Conservation (phyloP, 2,797 vertebrate genomes). For the Pyrrhura leucotis region DNA sequence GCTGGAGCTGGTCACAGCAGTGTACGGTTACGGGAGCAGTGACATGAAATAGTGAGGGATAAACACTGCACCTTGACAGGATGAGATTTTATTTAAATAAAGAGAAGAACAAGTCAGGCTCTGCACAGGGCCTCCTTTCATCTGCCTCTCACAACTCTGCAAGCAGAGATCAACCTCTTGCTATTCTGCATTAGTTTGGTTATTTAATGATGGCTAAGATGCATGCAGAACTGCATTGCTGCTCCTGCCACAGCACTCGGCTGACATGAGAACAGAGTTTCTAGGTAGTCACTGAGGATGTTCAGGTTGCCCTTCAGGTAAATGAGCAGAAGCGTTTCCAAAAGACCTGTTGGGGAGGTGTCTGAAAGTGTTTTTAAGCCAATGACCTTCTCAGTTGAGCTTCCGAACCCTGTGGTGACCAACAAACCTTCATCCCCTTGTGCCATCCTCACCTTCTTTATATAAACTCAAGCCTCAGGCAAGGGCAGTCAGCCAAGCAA, state of each 20-base stretch:
- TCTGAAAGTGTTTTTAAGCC: background rate
- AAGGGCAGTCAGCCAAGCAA: conserved; percentile 9
- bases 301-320: background rate
- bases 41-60: background rate
- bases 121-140: background rate
- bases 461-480: conserved; percentile 34
- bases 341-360: background rate
- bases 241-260: background rate
- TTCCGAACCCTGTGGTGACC: background rate
- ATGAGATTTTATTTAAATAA: background rate
- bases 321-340: background rate
- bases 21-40: fast-evolving
- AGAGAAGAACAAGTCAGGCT: background rate
- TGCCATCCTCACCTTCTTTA: conserved; percentile 18
- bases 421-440: background rate
- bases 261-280: background rate
- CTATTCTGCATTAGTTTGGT: background rate
- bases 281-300: background rate
- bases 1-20: background rate
- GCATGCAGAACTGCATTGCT: background rate
- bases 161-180: background rate
- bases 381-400: conserved; percentile 14
- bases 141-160: background rate
- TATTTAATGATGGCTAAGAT: background rate
- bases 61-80: fast-evolving